Conservation (phyloP, 2,888 invertebrate species). For the Sphaerophoria rueppellii region DNA sequence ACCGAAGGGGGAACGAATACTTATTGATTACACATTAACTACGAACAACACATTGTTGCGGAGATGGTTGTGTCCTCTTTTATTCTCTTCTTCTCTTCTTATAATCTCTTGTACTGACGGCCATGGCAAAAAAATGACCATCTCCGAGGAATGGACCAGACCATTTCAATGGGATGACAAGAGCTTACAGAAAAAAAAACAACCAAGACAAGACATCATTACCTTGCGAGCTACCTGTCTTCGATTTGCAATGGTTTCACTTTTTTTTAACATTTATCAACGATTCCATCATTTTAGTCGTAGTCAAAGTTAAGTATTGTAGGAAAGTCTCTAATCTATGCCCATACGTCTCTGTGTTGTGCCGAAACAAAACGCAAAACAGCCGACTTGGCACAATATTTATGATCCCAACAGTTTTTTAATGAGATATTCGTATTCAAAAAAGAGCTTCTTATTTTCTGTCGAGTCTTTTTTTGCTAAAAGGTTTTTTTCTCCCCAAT, state of each 20-base stretch:
- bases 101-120: neutral
- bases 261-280: neutral
- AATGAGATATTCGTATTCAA: constrained; percentile 17
- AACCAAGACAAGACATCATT: neutral
- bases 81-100: neutral
- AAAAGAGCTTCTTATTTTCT: neutral
- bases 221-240: constrained; percentile 4
- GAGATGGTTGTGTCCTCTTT: neutral
- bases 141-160: constrained; percentile 1
- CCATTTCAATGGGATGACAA: neutral
- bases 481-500: neutral
- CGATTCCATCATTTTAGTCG: neutral
- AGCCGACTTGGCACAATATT: neutral
- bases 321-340: constrained; percentile 1
- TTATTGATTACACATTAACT: constrained; percentile 6
- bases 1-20: neutral
- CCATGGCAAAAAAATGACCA: neutral
- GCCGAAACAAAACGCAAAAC: neutral
- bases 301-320: neutral
- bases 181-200: constrained; percentile 4
- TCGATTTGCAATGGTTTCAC: constrained; percentile 1
- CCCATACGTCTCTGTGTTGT: neutral
- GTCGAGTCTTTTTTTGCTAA: neutral
- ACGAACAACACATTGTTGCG: neutral
- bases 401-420: neutral